These are phyloP conservation scores for Pogoniulus pusillus DNA, from an alignment of 2,797 vertebrate species.

Conservation along the genomic window DNA sequence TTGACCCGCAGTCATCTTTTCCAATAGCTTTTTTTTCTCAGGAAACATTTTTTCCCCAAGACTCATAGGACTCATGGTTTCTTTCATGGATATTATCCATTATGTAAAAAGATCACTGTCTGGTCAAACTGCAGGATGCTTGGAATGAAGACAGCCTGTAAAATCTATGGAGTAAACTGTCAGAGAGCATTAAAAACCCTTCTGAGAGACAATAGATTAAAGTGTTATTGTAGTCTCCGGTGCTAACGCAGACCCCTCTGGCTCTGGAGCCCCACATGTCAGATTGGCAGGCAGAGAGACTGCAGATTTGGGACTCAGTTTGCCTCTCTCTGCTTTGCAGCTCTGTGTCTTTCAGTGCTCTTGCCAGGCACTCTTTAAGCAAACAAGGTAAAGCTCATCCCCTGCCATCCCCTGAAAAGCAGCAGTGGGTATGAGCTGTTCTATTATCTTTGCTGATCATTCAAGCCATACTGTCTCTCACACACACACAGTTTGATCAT, in stretches of 20 bases:
- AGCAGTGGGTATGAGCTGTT: neutral
- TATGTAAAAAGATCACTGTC: constrained; percentile 48
- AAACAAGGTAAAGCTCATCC: neutral
- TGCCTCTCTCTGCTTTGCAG: neutral
- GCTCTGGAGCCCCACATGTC: neutral
- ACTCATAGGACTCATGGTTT: constrained; percentile 39
- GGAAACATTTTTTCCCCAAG: constrained; percentile 52
- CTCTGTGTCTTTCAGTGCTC: neutral
- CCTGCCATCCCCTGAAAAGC: neutral
- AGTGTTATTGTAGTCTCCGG: neutral
- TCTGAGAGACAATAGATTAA: constrained; percentile 27
- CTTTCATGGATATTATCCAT: constrained; percentile 32
- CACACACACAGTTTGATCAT: neutral
- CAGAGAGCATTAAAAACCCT: constrained; percentile 35
- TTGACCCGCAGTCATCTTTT: constrained; percentile 50
- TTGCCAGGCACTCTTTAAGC: neutral
- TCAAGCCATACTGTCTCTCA: neutral
- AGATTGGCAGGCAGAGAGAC: neutral
- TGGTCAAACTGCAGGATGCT: constrained; percentile 44
- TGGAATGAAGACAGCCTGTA: constrained; percentile 32
- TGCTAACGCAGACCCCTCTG: neutral
- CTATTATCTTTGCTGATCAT: neutral
- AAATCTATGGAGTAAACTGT: constrained; percentile 24
- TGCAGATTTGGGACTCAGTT: neutral
- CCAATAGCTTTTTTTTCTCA: constrained; percentile 30